phyloP scores from a whole-genome alignment of 1,140 invertebrate genomes.

The Melipona quadrifasciata region DNA sequence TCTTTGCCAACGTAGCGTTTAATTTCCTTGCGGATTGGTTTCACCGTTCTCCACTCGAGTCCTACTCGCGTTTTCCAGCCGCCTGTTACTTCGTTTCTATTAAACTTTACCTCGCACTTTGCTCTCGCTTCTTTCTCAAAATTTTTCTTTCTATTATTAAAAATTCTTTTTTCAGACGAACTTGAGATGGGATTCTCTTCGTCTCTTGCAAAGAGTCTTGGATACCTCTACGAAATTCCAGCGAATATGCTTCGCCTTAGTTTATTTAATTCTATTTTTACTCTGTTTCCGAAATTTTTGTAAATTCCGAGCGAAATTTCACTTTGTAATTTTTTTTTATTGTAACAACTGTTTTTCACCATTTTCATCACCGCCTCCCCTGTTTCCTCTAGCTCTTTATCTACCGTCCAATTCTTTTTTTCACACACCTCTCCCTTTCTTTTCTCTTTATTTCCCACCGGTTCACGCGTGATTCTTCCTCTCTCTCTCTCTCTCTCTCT shows the following conservation, averaged over 20 bases:
- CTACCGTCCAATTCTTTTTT: background rate
- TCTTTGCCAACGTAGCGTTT: background rate
- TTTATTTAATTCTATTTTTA: too few species aligned
- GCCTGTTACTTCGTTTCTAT: too few species aligned
- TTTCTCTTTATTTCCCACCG: too few species aligned
- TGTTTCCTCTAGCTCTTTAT: background rate
- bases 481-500: too few species aligned
- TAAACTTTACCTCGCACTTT: background rate
- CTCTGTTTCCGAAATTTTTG: background rate
- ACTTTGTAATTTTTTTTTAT: background rate
- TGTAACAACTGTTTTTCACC: background rate
- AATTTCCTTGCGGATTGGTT: background rate
- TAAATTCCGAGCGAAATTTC: background rate
- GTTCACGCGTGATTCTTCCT: background rate
- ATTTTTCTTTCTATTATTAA: too few species aligned
- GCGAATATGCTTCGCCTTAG: too few species aligned
- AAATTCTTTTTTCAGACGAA: too few species aligned
- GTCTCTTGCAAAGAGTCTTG: too few species aligned
- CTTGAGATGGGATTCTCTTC: too few species aligned
- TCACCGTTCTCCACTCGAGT: background rate
- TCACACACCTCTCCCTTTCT: too few species aligned
- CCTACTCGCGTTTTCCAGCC: background rate
- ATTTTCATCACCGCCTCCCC: background rate
- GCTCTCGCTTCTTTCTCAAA: background rate
- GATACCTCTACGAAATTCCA: too few species aligned